phyloP scores from a whole-genome alignment of 2,113 vertebrate species.

The Triplophysa dalaica region DNA sequence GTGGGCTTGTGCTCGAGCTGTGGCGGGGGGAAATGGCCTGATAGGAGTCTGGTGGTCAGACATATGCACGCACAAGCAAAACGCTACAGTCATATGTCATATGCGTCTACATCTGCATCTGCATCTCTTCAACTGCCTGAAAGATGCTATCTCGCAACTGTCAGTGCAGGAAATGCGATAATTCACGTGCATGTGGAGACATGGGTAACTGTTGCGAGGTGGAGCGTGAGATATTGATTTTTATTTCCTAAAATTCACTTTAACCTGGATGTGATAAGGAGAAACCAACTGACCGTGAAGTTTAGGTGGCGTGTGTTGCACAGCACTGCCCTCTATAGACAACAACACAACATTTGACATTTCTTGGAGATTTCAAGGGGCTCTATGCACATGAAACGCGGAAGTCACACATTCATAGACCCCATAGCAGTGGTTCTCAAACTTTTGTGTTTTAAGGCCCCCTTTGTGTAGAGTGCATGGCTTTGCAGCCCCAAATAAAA shows the following conservation, averaged over 20 bases:
- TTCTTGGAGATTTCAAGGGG: neutral
- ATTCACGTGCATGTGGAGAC: constrained; percentile 19
- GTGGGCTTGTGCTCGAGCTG: neutral
- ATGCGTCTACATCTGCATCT: constrained; percentile 40
- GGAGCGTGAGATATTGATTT: neutral
- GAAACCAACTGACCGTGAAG: neutral
- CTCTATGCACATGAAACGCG: no score
- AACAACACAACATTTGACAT: neutral
- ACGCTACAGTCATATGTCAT: constrained; percentile 48
- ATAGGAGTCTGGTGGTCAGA: constrained; percentile 49
- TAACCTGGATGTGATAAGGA: neutral
- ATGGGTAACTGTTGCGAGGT: constrained; percentile 25
- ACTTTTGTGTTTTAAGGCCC: no score
- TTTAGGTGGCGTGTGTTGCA: neutral
- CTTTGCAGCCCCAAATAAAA: no score
- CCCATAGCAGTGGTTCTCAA: no score
- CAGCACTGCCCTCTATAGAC: constrained; percentile 1
- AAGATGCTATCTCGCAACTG: constrained; percentile 53
- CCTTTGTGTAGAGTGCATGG: no score
- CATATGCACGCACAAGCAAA: constrained; percentile 26
- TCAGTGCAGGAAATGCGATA: constrained; percentile 48
- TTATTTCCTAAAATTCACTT: constrained; percentile 8
- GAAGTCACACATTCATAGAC: no score
- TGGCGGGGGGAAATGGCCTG: constrained; percentile 37
- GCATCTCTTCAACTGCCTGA: constrained; percentile 51